Percentiles rank a stretch among this genome's conserved stretches.
Conservation (phyloP, 1,140 invertebrate genomes). For the Philotrypesis tridentata region DNA sequence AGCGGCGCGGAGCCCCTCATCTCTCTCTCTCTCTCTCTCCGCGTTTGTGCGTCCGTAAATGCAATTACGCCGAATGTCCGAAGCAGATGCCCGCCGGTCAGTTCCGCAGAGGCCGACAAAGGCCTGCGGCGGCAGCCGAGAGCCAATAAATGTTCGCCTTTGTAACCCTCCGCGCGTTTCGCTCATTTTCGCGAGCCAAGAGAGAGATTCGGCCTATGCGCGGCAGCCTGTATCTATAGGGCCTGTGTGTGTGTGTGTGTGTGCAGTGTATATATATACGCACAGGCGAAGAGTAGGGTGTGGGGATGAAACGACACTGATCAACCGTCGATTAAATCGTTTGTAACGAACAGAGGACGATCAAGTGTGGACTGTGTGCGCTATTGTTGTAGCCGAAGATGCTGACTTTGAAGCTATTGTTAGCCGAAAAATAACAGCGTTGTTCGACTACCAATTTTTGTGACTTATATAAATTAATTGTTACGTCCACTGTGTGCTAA, state of each 20-base stretch:
- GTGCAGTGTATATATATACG: no score
- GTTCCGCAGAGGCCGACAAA: conserved; percentile 36
- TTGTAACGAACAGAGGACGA: conserved; percentile 16
- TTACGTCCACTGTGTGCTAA: no score
- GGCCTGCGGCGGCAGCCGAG: not conserved
- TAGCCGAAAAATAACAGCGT: no score
- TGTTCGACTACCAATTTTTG: no score
- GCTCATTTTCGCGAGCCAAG: conserved; percentile 17
- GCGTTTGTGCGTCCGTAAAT: conserved; percentile 56
- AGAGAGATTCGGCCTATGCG: not conserved
- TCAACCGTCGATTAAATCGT: conserved; percentile 43
- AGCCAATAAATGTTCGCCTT: conserved; percentile 41
- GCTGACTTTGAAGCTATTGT: no score
- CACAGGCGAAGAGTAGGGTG: not conserved
- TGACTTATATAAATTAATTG: no score
- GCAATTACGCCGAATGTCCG: conserved; percentile 69
- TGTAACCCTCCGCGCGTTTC: not conserved
- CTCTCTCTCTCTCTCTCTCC: not conserved
- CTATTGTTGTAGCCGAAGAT: no score
- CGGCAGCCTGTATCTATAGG: not conserved
- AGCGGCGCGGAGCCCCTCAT: not conserved
- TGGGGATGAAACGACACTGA: not conserved
- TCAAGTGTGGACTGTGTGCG: not conserved
- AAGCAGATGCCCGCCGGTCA: conserved; percentile 67
- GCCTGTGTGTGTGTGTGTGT: not conserved